These are phyloP conservation scores for Eriosoma lanigerum DNA, from an alignment of 1,140 invertebrate genomes.

Conservation along the genomic window DNA sequence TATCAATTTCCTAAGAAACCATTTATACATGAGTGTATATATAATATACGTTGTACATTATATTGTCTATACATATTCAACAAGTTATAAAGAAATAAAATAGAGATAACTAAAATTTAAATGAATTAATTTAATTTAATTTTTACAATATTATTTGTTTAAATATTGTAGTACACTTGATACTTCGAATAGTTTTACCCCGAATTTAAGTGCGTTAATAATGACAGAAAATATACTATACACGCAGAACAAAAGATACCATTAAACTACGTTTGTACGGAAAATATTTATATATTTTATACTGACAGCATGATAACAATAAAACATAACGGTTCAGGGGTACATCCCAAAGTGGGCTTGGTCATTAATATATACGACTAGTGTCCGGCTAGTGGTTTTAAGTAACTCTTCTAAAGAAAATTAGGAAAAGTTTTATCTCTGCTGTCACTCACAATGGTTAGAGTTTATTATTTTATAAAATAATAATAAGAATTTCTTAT, in stretches of 20 bases:
- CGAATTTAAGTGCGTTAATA: neutral
- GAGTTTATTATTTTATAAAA: neutral
- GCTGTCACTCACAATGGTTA: too few species aligned
- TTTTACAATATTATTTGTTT: neutral
- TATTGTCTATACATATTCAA: too few species aligned
- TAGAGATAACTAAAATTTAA: too few species aligned
- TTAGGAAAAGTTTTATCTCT: too few species aligned
- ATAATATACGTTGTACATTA: too few species aligned
- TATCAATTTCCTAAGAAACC: too few species aligned
- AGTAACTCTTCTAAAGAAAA: neutral
- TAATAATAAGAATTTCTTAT: neutral
- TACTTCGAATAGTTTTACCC: neutral
- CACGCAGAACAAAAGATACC: neutral
- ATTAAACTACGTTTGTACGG: too few species aligned
- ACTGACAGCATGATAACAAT: neutral
- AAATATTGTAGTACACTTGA: neutral
- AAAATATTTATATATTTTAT: conserved; percentile 1
- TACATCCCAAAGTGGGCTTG: neutral
- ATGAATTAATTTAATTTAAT: neutral
- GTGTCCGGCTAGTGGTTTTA: neutral
- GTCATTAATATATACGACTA: neutral
- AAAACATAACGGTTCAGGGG: neutral
- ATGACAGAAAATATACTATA: neutral
- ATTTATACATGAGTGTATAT: too few species aligned
- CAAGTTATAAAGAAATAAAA: too few species aligned